Conservation (phyloP, 1,140 invertebrate genomes). For the Drosophila bifasciata region DNA sequence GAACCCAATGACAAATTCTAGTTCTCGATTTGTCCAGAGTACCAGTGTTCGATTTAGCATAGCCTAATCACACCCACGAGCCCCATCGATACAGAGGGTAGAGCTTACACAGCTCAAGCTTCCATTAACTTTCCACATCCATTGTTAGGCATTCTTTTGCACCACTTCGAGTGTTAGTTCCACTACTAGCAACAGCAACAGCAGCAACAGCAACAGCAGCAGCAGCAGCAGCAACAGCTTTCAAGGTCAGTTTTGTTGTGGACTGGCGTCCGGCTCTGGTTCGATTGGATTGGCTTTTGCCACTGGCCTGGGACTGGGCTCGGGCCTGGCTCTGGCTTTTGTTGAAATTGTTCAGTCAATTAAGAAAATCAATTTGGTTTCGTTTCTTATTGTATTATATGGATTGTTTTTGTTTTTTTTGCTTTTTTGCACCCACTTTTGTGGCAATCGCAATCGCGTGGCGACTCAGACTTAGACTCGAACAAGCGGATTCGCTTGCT, state of each 20-base stretch:
- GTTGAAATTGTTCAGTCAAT: slow-evolving; percentile 76
- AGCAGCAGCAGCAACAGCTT: slow-evolving; percentile 32
- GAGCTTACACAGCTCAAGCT: neutral
- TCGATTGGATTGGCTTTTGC: slow-evolving; percentile 25
- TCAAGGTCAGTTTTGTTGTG: slow-evolving; percentile 74
- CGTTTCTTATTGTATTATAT: slow-evolving; percentile 37
- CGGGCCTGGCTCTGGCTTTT: slow-evolving; percentile 29
- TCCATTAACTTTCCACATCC: slow-evolving; percentile 68
- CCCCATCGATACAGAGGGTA: slow-evolving; percentile 40
- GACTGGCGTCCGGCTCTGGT: slow-evolving; percentile 36
- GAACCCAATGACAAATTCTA: slow-evolving; percentile 40
- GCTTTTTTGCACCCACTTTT: slow-evolving; percentile 55
- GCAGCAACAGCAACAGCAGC: slow-evolving; percentile 40
- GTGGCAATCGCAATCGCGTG: slow-evolving; percentile 57
- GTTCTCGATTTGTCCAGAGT: slow-evolving; percentile 37
- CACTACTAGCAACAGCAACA: slow-evolving; percentile 16
- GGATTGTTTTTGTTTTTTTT: slow-evolving; percentile 19
- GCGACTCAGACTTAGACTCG: neutral
- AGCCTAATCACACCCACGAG: slow-evolving; percentile 53
- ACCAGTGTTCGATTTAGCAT: slow-evolving; percentile 43
- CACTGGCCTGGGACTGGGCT: slow-evolving; percentile 1
- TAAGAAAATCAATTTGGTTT: slow-evolving; percentile 75
- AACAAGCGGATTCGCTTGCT: slow-evolving; percentile 33
- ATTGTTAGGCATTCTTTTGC: slow-evolving; percentile 66
- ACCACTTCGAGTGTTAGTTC: slow-evolving; percentile 9